Evolutionary conservation across 2,888 invertebrate genomes (phyloP).

Genomic region (Camponotus fellah): DNA sequence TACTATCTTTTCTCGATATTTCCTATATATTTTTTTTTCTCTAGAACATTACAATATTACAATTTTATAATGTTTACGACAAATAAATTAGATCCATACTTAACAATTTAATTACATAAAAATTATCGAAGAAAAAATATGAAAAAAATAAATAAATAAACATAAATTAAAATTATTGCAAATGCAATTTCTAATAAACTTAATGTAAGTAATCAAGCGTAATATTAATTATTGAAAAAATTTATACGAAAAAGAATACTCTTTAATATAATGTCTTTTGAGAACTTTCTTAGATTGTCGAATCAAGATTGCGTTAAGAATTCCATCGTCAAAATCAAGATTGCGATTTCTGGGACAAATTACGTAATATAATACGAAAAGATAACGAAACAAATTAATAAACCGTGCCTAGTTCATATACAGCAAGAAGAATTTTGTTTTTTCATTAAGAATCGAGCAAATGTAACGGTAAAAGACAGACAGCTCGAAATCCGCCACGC

Average conservation of each 20-base stretch:
- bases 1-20: neutral
- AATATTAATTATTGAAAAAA: neutral
- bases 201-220: neutral
- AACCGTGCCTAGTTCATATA: neutral
- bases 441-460: constrained; percentile 46
- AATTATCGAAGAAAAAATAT: neutral
- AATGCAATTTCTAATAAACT: neutral
- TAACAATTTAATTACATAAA: constrained; percentile 1
- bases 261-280: neutral
- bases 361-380: neutral
- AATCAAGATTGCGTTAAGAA: neutral
- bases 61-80: neutral
- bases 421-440: constrained; percentile 12
- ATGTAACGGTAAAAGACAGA: constrained; percentile 71
- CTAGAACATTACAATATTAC: neutral
- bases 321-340: neutral
- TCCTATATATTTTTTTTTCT: neutral
- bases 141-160: neutral
- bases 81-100: neutral
- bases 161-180: neutral
- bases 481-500: constrained; percentile 71
- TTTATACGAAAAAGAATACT: neutral
- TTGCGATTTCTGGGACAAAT: neutral
- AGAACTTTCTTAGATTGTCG: neutral
- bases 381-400: constrained; percentile 1